phyloP scores from a whole-genome alignment of 1,140 invertebrate genomes.

The Micrasema longulum region DNA sequence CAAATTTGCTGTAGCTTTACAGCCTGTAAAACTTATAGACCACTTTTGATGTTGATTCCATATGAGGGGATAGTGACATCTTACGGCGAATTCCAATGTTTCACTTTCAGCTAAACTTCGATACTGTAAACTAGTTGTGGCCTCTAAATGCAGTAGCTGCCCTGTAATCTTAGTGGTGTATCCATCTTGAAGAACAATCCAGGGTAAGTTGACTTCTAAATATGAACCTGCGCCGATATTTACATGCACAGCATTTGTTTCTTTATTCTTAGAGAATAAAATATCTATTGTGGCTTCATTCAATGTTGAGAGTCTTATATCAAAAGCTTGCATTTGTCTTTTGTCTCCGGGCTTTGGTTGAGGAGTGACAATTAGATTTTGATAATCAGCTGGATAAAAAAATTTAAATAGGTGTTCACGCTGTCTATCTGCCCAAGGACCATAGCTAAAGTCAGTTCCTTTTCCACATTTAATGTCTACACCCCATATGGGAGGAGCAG shows the following conservation, averaged over 20 bases:
- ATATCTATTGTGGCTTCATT: constrained; percentile 95
- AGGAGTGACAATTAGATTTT: constrained; percentile 80
- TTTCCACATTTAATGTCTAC: constrained; percentile 97
- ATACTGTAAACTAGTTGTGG: constrained; percentile 93
- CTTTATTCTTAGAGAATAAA: constrained; percentile 95
- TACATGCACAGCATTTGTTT: constrained; percentile 96
- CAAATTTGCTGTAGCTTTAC: constrained; percentile 91
- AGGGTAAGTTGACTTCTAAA: constrained; percentile 94
- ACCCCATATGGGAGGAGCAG: constrained; percentile 93
- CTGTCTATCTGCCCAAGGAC: constrained; percentile 98
- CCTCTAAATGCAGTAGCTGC: constrained; percentile 92
- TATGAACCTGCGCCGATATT: constrained; percentile 94
- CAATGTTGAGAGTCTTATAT: constrained; percentile 90
- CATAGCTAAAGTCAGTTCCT: constrained; percentile 97
- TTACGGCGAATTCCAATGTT: constrained; percentile 91
- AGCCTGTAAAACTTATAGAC: constrained; percentile 89
- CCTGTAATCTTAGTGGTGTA: constrained; percentile 93
- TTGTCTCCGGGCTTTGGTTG: constrained; percentile 87
- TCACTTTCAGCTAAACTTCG: constrained; percentile 93
- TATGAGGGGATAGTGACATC: constrained; percentile 87
- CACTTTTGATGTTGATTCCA: constrained; percentile 98
- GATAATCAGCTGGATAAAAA: constrained; percentile 94
- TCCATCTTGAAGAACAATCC: constrained; percentile 87
- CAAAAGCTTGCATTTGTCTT: constrained; percentile 90
- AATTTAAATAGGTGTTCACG: constrained; percentile 95